Conservation (phyloP, 2,113 vertebrate genomes). For the Prionailurus viverrinus region DNA sequence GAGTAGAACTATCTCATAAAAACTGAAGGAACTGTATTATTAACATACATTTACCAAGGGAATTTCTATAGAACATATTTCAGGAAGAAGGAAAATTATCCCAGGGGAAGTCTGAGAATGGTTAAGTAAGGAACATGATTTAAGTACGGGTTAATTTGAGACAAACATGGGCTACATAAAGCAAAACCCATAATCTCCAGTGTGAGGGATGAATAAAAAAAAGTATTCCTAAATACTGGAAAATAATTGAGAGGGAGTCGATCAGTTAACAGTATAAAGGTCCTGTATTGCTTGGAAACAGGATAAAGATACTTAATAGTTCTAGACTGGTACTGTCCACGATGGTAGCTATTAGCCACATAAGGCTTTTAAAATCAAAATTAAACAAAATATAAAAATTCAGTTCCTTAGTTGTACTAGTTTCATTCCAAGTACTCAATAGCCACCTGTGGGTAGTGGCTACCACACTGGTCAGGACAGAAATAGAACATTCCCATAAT, state of each 20-base stretch:
- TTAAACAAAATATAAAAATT: constrained; percentile 28
- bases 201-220: neutral
- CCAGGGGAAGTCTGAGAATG: neutral
- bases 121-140: neutral
- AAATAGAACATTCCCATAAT: neutral
- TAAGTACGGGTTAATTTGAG: neutral
- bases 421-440: neutral
- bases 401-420: neutral
- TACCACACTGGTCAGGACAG: neutral
- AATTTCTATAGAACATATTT: neutral
- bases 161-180: neutral
- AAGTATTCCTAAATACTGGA: neutral
- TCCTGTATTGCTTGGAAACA: neutral
- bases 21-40: neutral
- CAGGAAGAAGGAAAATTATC: neutral
- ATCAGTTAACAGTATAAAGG: neutral
- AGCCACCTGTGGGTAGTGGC: neutral
- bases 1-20: neutral
- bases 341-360: neutral
- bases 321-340: neutral
- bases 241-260: neutral
- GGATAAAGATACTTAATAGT: neutral
- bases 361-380: neutral
- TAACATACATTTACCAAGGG: neutral
- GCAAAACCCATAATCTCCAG: neutral